phyloP scores from a whole-genome alignment of 2,113 vertebrate genomes.

The Aptenodytes forsteri region DNA sequence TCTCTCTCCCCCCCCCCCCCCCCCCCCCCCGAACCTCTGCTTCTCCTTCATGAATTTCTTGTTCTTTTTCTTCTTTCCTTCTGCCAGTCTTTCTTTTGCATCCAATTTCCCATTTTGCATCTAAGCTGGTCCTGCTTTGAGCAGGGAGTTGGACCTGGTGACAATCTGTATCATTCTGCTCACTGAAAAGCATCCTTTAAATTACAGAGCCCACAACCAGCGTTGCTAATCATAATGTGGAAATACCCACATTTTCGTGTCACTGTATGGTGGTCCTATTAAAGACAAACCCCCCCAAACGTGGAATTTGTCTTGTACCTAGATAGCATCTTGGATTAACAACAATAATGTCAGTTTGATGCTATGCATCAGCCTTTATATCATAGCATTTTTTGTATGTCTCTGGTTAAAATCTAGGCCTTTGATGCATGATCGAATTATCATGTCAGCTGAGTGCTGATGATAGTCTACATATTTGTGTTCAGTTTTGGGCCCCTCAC shows the following conservation, averaged over 20 bases:
- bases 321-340: neutral
- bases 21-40: neutral
- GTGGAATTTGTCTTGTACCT: neutral
- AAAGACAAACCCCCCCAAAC: neutral
- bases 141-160: neutral
- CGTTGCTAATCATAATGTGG: neutral
- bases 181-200: neutral
- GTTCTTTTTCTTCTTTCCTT: neutral
- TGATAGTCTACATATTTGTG: rapidly evolving
- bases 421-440: neutral
- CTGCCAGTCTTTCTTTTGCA: neutral
- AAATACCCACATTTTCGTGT: neutral
- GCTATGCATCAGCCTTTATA: neutral
- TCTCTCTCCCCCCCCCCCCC: too few relatives aligned
- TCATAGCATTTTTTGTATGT: neutral
- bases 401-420: neutral
- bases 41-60: neutral
- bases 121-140: neutral
- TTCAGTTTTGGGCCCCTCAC: too few relatives aligned
- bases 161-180: neutral
- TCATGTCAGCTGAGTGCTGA: neutral
- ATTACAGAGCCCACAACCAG: neutral
- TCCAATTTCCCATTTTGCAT: neutral
- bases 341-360: neutral
- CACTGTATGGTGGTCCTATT: neutral